Conservation (phyloP, 1,140 invertebrate species). For the Armadillidium nasatum region DNA sequence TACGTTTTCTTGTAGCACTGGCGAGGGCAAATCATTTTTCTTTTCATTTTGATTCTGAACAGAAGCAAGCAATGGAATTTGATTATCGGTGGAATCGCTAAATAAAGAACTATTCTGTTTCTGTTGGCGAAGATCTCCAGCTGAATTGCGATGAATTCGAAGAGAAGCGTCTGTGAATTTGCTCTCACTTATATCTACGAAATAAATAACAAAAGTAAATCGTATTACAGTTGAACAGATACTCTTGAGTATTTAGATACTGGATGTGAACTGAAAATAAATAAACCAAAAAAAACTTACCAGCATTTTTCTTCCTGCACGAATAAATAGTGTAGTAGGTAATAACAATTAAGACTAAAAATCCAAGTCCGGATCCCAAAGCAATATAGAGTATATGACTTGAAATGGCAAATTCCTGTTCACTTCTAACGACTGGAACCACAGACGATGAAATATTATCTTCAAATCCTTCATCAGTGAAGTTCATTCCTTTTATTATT, state of each 20-base stretch:
- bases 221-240: neutral
- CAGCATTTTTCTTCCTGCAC: slow-evolving; percentile 28
- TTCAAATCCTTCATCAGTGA: neutral
- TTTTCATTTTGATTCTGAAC: too few species aligned
- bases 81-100: neutral
- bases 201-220: neutral
- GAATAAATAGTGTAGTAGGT: slow-evolving; percentile 27
- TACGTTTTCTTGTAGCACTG: too few species aligned
- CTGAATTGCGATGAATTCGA: neutral
- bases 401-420: slow-evolving; percentile 44
- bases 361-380: slow-evolving; percentile 53
- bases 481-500: neutral
- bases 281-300: neutral
- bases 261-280: neutral
- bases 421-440: slow-evolving; percentile 30
- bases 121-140: neutral
- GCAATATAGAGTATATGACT: slow-evolving; percentile 52
- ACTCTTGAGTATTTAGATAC: neutral
- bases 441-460: neutral
- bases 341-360: slow-evolving; percentile 33
- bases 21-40: too few species aligned
- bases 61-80: neutral
- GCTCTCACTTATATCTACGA: neutral
- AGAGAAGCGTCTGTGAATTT: neutral
- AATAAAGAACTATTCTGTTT: neutral